A percentile compares a stretch with the other conserved stretches of the same genome.
Conservation (phyloP, 2,888 invertebrate genomes). For the Lasioglossum oenotherae region DNA sequence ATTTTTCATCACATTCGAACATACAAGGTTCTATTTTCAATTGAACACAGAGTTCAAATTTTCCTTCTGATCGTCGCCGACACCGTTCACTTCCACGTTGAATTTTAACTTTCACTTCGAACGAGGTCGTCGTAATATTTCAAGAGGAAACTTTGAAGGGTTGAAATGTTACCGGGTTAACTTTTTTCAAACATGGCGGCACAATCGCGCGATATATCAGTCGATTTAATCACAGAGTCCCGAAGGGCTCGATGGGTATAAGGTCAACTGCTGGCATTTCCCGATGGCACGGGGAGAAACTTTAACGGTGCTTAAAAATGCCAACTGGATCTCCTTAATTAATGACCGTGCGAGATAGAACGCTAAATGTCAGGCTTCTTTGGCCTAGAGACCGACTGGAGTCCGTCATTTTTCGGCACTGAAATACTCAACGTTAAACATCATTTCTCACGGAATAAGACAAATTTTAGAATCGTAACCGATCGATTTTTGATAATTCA, state of each 20-base stretch:
- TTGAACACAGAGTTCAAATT: not conserved
- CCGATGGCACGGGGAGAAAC: slow-evolving; percentile 28
- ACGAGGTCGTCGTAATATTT: not conserved
- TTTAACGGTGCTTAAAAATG: slow-evolving; percentile 70
- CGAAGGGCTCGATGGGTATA: slow-evolving; percentile 69
- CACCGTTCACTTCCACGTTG: not conserved
- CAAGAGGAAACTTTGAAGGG: slow-evolving; percentile 10
- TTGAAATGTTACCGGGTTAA: slow-evolving; percentile 73
- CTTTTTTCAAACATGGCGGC: slow-evolving; percentile 31
- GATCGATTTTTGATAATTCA: not conserved
- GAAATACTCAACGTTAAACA: not conserved
- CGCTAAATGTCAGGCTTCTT: slow-evolving; percentile 24
- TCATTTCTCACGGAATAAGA: not conserved
- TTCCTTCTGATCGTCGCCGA: not conserved
- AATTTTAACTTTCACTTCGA: not conserved
- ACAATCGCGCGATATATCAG: slow-evolving; percentile 29
- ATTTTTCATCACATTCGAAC: not conserved
- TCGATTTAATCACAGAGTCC: slow-evolving; percentile 78
- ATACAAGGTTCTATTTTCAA: no score
- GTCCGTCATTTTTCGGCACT: not conserved
- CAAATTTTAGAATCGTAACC: not conserved
- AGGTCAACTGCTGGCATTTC: slow-evolving; percentile 77
- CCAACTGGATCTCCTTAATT: slow-evolving; percentile 64
- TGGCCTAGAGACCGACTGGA: not conserved
- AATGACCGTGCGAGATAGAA: slow-evolving; percentile 44